Evolutionary conservation across 2,113 vertebrate species (phyloP).

Genomic region (Odobenus rosmarus): DNA sequence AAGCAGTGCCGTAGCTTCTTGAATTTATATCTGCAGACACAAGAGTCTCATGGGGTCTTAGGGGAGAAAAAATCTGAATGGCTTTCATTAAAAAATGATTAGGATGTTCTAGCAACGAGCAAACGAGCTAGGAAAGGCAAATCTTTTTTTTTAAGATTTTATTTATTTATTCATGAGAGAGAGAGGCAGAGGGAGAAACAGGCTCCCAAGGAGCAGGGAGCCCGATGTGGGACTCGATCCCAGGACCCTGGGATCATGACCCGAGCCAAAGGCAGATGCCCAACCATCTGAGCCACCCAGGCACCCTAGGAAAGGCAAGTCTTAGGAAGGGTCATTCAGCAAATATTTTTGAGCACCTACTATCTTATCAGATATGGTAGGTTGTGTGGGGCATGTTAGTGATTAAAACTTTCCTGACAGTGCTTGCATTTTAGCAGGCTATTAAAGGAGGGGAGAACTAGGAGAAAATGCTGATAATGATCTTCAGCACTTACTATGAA

Average conservation of each 20-base stretch:
- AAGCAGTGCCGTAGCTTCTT: conserved; percentile 84
- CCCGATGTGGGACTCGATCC: no score
- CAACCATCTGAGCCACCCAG: no score
- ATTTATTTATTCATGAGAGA: no score
- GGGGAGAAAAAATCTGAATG: not conserved
- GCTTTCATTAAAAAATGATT: not conserved
- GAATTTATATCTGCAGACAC: conserved; percentile 82
- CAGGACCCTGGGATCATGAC: no score
- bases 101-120: not conserved
- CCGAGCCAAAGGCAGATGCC: no score
- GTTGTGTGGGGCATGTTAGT: not conserved
- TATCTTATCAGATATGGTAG: not conserved
- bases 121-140: not conserved
- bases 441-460: not conserved
- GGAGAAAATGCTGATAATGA: not conserved
- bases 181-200: no score
- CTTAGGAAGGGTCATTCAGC: not conserved
- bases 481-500: not conserved
- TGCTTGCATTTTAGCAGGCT: not conserved
- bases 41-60: conserved; percentile 23
- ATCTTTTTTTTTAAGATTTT: not conserved
- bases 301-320: no score
- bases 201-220: no score
- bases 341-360: not conserved
- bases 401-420: not conserved